phyloP scores from a whole-genome alignment of 2,797 vertebrate species.

The Loriculus beryllinus region DNA sequence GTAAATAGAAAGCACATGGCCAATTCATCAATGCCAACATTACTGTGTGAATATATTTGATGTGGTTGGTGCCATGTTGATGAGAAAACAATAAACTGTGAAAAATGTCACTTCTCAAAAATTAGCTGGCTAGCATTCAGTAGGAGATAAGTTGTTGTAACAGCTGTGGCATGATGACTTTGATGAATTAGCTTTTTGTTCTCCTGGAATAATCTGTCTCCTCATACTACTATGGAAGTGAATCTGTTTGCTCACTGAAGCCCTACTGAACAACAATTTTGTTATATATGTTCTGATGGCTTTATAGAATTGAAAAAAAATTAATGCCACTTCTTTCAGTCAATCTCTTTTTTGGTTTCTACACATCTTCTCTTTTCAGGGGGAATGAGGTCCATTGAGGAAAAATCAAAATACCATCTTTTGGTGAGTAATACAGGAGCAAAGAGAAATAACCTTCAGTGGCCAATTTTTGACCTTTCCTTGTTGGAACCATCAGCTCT shows the following conservation, averaged over 20 bases:
- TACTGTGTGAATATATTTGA: conserved; percentile 20
- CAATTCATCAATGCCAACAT: conserved; percentile 42
- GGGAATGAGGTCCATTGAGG: not conserved
- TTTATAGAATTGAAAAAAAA: not conserved
- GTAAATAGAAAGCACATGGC: conserved; percentile 39
- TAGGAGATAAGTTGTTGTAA: conserved; percentile 55
- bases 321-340: not conserved
- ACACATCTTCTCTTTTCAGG: not conserved
- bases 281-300: not conserved
- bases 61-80: conserved; percentile 42
- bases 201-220: not conserved
- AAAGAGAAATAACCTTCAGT: not conserved
- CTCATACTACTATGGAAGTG: not conserved
- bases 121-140: conserved; percentile 45
- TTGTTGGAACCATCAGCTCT: not conserved
- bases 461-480: not conserved
- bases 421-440: not conserved
- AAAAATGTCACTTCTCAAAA: conserved; percentile 71
- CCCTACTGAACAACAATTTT: not conserved
- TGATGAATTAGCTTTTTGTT: conserved; percentile 50
- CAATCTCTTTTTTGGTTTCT: not conserved
- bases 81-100: conserved; percentile 67
- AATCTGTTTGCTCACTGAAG: conserved; percentile 19
- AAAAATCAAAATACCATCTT: not conserved
- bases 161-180: conserved; percentile 54